Conservation (phyloP, 2,888 invertebrate genomes). For the Scaptomyza polygonia region DNA sequence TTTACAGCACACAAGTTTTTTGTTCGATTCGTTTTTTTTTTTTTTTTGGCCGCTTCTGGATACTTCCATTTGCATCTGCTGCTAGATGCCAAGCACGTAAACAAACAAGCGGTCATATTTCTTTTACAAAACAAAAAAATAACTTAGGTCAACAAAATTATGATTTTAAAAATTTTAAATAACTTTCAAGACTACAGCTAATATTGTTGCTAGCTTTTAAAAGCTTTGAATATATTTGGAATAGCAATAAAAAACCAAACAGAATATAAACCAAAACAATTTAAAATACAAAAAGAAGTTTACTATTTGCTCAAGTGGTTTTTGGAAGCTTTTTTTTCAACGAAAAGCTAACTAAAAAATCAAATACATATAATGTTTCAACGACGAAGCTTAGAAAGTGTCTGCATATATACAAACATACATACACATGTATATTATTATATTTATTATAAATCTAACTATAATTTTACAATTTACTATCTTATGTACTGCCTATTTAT, state of each 20-base stretch:
- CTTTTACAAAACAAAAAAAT: conserved; percentile 3
- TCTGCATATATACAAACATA: conserved; percentile 21
- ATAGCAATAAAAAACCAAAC: conserved; percentile 10
- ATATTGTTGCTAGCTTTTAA: conserved; percentile 15
- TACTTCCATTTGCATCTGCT: conserved; percentile 54
- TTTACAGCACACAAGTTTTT: conserved; percentile 32
- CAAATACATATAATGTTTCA: background rate
- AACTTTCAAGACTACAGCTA: conserved; percentile 15
- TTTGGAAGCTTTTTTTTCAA: conserved; percentile 36
- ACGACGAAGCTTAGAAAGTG: conserved; percentile 21
- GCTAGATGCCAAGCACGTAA: conserved; percentile 62
- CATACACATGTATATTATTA: conserved; percentile 44
- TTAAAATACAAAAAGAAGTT: conserved; percentile 11
- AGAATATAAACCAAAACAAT: background rate
- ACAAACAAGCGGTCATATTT: conserved; percentile 22
- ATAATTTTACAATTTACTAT: conserved; percentile 51
- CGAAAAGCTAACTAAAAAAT: conserved; percentile 3
- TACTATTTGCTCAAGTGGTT: conserved; percentile 41
- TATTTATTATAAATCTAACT: conserved; percentile 59
- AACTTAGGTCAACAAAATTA: conserved; percentile 13
- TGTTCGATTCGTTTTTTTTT: conserved; percentile 34
- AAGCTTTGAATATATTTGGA: conserved; percentile 3
- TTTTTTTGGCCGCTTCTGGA: conserved; percentile 48
- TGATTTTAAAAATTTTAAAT: conserved; percentile 8
- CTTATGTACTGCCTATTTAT: conserved; percentile 57